phyloP scores from a whole-genome alignment of 64 coral and sea anemone genomes.

The Anthopleura sola region DNA sequence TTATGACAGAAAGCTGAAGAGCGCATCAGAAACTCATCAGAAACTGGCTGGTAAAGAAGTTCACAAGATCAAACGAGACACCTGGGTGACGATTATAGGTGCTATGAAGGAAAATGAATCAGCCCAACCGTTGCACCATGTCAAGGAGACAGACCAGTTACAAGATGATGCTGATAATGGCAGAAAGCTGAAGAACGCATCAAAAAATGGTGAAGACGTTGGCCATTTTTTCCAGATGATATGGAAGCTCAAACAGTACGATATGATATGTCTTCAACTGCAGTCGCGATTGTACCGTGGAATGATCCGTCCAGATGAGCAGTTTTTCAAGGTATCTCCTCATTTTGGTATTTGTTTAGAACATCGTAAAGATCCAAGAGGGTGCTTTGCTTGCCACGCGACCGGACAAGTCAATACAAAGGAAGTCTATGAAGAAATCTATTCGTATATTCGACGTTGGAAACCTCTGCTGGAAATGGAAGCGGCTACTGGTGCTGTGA shows the following conservation, averaged over 20 bases:
- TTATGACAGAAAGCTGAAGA: too few species aligned
- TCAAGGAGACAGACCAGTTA: neutral
- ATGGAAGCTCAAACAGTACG: slow-evolving; percentile 39
- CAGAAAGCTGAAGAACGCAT: too few species aligned
- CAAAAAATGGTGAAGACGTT: neutral
- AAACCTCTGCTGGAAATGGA: slow-evolving; percentile 71
- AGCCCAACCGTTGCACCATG: neutral
- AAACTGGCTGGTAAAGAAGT: too few species aligned
- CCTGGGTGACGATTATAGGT: slow-evolving; percentile 27
- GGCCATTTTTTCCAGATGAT: slow-evolving; percentile 48
- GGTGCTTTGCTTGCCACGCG: neutral
- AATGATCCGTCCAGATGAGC: slow-evolving; percentile 53
- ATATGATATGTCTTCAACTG: slow-evolving; percentile 60
- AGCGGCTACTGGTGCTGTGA: slow-evolving; percentile 54
- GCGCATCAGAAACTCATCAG: too few species aligned
- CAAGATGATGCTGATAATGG: neutral
- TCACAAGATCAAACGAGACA: neutral
- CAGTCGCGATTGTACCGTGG: slow-evolving; percentile 44
- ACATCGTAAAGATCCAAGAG: slow-evolving; percentile 39
- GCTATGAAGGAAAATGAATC: neutral
- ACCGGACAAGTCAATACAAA: neutral
- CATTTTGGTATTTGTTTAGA: slow-evolving; percentile 65
- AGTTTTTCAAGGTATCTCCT: slow-evolving; percentile 52
- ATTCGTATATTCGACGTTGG: slow-evolving; percentile 26
- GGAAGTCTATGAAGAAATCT: neutral